A percentile compares a stretch with the other conserved stretches of the same genome.
Conservation (phyloP, 2,888 invertebrate genomes). For the Yponomeuta evonymella region DNA sequence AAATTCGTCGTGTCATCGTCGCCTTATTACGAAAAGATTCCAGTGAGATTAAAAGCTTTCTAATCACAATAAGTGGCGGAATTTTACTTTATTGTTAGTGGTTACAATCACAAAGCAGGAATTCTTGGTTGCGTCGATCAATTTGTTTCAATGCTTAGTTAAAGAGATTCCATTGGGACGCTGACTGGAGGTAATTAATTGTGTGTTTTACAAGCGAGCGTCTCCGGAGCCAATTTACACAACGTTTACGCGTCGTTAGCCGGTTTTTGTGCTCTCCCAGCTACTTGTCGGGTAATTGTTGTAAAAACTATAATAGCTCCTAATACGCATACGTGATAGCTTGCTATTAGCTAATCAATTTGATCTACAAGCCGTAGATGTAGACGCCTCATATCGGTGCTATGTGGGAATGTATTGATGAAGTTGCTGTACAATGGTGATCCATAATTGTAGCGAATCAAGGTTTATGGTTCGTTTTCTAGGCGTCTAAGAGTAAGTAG, state of each 20-base stretch:
- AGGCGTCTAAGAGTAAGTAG: constrained; percentile 22
- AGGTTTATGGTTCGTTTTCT: not conserved
- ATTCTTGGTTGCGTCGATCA: not conserved
- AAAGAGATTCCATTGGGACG: constrained; percentile 13
- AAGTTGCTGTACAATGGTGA: not conserved
- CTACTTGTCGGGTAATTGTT: constrained; percentile 38
- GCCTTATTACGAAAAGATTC: constrained; percentile 14
- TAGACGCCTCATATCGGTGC: not conserved
- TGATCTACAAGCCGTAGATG: constrained; percentile 8
- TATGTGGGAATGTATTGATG: constrained; percentile 1
- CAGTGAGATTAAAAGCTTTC: constrained; percentile 13
- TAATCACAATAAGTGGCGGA: constrained; percentile 2
- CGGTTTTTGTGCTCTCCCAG: constrained; percentile 37
- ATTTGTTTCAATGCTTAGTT: constrained; percentile 10
- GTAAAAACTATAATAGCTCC: constrained; percentile 37
- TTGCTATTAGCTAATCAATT: constrained; percentile 14
- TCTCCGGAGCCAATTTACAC: constrained; percentile 36
- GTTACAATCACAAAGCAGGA: not conserved
- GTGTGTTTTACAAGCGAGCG: constrained; percentile 16
- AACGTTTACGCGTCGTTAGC: constrained; percentile 44
- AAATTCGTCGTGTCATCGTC: constrained; percentile 10
- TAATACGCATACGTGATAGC: constrained; percentile 14
- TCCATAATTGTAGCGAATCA: not conserved
- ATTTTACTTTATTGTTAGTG: not conserved
- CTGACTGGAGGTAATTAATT: constrained; percentile 11